phyloP scores from a whole-genome alignment of 2,888 invertebrate species.

The Melanchra persicariae region DNA sequence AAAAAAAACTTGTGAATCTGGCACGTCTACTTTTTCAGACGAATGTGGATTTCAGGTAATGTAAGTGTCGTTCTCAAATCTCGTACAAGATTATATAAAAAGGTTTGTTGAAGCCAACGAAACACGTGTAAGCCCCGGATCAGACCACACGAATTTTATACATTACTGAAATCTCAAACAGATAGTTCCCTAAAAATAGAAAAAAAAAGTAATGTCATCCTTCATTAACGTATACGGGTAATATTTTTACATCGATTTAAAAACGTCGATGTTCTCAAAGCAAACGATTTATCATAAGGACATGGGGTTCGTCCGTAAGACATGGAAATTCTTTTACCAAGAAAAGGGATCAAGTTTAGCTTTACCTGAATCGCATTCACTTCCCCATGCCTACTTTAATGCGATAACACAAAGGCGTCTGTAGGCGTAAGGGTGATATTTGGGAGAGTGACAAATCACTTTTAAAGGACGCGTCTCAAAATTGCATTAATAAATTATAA shows the following conservation, averaged over 20 bases:
- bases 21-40: not conserved
- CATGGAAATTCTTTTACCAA: conserved; percentile 76
- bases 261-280: conserved; percentile 47
- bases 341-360: conserved; percentile 72
- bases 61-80: not conserved
- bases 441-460: conserved; percentile 44
- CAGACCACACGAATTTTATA: not conserved
- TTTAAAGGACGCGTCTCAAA: conserved; percentile 30
- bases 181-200: not conserved
- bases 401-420: conserved; percentile 65
- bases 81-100: not conserved
- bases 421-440: conserved; percentile 33
- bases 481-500: conserved; percentile 39
- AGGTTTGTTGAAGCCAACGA: not conserved
- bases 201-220: conserved; percentile 1
- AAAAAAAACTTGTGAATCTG: too few relatives aligned
- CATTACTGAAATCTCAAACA: not conserved
- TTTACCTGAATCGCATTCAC: conserved; percentile 70
- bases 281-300: conserved; percentile 62
- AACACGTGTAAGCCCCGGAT: conserved; percentile 1
- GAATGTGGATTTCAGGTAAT: not conserved
- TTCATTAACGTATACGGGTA: conserved; percentile 41
- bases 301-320: conserved; percentile 53
- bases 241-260: conserved; percentile 58
- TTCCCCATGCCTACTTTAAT: conserved; percentile 51